Evolutionary conservation across 2,113 vertebrate genomes (phyloP), one percentile per base, ranked within the genome.

Genomic region (Ophthalmolycus amberensis): DNA sequence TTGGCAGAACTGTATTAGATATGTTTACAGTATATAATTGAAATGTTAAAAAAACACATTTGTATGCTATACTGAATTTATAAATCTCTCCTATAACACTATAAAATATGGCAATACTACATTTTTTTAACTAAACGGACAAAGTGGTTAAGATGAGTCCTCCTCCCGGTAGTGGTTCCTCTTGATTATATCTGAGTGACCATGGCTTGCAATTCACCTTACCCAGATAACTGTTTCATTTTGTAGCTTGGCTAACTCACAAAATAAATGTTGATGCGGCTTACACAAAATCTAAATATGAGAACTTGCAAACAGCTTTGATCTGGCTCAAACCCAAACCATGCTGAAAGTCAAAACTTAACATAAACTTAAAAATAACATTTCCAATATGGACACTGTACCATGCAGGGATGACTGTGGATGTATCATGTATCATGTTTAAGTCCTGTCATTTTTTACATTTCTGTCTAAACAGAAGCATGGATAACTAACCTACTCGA

Each of bases 391-490:
- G 20, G 34, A 40, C 1, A 12, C 5, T 5, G 40, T 12, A 25
- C 3, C 20, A 9, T 63, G 42, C 10, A 52, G 32, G 25, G 34
- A 25, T 66, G 20, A 54, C n/a, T 16, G 3, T 52, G 37, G 16
- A 29, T 10, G 9, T 34, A n/a, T 58, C 14, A 29, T 10, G 9
- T 34, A n/a, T 58, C 14, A 16, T 71, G 48, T 87, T 78, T 66
- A 44, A 25, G 18, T 52, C 8, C 60, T 73, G 71, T 34, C 22
- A 25, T 73, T 52, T 44, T 37, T 71, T 18, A 62, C 75, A 71
- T 78, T 77, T 84, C 70, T 77, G 80, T 88, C 68, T 69, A 81
- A 85, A 86, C 89, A 90, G 73, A 83, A 88, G 76, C 81, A 67
- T 10, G 70, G 72, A 79, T 83, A 83, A 87, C 64, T 84, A 87